Base-by-base conservation (phyloP, 2,113 vertebrate species). In the Rhynchopsitta pachyrhyncha region DNA sequence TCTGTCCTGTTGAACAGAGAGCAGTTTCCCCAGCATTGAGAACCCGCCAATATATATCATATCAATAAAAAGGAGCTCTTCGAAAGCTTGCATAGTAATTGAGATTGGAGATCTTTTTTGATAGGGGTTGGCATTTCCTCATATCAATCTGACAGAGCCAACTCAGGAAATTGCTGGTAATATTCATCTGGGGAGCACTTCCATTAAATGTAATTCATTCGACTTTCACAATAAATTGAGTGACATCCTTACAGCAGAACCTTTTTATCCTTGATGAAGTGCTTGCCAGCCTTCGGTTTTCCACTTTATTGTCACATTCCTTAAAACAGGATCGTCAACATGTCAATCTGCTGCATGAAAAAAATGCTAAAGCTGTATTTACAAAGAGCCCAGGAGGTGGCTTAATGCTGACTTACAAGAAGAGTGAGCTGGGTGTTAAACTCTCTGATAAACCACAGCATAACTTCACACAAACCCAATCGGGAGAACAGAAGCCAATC, bases 171-270 rank as follows among this genome's bases (percentile, higher is more conserved):
- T 98, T 98, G 98, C 98, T 97, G 97, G 97, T 98, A 98, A 98
- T 98, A 98, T 98, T 98, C 98, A 98, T 98, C 98, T 97, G 97
- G 98, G 98, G 98, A 98, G 98, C 97, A 98, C 98, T 98, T 98
- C 98, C 98, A 98, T 98, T 98, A 98, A 98, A 98, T 95, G 97
- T 98, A 98, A 98, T 98, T 98, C 98, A 98, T 98, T 98, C 98
- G 98, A 98, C 98, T 98, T 98, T 98, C 98, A 98, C 98, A 98
- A 98, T 98, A 98, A 98, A 98, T 98, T 98, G 98, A 98, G 98
- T 98, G 98, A 98, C 98, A 98, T 98, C 97, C 98, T 98, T 97
- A 97, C 95, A 97, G 97, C 97, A 97, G 96, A 98, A 97, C 98
- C 98, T 98, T 98, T 98, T 98, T 98, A 98, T 98, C 97, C 96